phyloP scores from a whole-genome alignment of 2,888 invertebrate genomes.

The Dynastes grantii region DNA sequence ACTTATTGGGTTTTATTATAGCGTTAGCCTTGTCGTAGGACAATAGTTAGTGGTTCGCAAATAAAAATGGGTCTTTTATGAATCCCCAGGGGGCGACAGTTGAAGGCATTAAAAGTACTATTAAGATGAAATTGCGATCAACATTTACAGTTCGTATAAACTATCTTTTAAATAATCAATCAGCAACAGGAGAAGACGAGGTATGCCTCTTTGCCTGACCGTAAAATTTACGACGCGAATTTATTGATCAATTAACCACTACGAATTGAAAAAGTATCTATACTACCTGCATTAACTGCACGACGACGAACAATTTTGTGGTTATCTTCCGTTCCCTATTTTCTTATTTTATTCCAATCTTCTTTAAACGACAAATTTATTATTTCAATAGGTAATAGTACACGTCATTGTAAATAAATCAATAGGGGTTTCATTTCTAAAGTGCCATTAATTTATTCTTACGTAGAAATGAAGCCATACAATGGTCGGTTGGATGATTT shows the following conservation, averaged over 20 bases:
- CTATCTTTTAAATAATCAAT: conserved; percentile 57
- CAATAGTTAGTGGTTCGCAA: conserved; percentile 38
- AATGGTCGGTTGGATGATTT: conserved; percentile 40
- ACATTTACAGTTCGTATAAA: conserved; percentile 64
- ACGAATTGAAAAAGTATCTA: conserved; percentile 29
- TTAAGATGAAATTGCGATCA: conserved; percentile 61
- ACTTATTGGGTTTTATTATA: no score
- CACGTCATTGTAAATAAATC: not conserved
- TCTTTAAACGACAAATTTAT: no score
- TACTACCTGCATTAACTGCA: not conserved
- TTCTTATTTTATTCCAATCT: not conserved
- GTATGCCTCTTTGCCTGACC: conserved; percentile 38
- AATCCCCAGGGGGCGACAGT: conserved; percentile 40
- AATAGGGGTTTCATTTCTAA: not conserved
- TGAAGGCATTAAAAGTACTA: conserved; percentile 60
- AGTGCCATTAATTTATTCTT: not conserved
- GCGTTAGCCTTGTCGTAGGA: not conserved
- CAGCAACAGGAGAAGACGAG: conserved; percentile 21
- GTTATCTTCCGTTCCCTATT: not conserved
- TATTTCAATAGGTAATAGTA: no score
- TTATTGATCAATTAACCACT: conserved; percentile 50
- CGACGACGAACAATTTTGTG: not conserved
- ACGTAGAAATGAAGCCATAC: not conserved
- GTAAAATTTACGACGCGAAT: conserved; percentile 51
- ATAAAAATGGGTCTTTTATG: conserved; percentile 51